Evolutionary conservation across 2,797 vertebrate species (phyloP), one percentile per base, ranked within the genome.

Genomic region (Chaetophractus vellerosus): DNA sequence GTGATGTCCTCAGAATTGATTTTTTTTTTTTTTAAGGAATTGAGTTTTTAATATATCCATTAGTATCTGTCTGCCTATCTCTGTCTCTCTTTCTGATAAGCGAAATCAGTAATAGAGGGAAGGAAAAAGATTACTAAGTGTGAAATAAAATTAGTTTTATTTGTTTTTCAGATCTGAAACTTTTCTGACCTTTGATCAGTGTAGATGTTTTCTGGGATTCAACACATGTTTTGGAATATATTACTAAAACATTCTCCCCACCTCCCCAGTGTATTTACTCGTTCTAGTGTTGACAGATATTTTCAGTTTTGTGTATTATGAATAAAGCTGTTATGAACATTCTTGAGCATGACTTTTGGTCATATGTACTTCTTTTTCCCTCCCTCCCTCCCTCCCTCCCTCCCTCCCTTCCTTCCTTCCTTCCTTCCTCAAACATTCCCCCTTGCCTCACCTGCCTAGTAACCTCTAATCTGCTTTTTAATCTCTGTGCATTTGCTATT

Each of bases 31-130:
- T 26, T 63, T 93, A 69, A 84, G 84, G 48, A 86, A 82, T 75
- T 92, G 66, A 61, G 28, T 82, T 89, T 91, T 92, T 91, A 93
- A 82, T 91, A 82, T 75, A 75, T 71, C 24, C 12, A 14, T 94
- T 74, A 80, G 16, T 82, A 45, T 80, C 18, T 90, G 8, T 41
- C 41, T 19, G 8, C 79, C 36, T 57, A 2, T 81, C 9, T 74
- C 45, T 69, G 0, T 26, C 55, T 69, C 9, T 57, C 33, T 85
- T 6, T 79, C 57, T 94, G 48, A 5, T 75, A 88, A 91, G 41
- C 85, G 78, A 92, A 95, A 94, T 31, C 31, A 74, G 24, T 91
- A 78, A 63, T 78, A 88, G 72, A 93, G 26, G 33, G 31, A 85
- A 38, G 88, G 48, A 59, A 33, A 84, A 90, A 90, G 82, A 93